Conservation (phyloP, 2,888 invertebrate species). For the Mylabris sibirica region DNA sequence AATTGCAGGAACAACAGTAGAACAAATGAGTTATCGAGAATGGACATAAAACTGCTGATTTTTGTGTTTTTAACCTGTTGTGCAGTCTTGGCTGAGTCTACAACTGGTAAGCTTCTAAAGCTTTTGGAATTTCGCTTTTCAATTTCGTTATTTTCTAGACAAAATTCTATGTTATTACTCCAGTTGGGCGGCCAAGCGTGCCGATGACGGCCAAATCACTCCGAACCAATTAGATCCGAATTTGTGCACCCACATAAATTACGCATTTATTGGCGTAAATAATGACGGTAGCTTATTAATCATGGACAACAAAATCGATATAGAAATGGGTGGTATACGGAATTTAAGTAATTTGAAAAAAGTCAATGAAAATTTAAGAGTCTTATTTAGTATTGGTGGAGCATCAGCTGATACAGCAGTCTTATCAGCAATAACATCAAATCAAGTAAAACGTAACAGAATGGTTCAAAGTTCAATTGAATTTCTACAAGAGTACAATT, state of each 20-base stretch:
- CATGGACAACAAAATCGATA: too few species aligned
- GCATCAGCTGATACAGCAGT: slow-evolving; percentile 20
- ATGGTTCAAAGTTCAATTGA: too few species aligned
- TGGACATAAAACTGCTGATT: background rate
- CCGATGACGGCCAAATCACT: slow-evolving; percentile 69
- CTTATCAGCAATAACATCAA: slow-evolving; percentile 55
- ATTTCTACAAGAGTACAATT: slow-evolving; percentile 61
- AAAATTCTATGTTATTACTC: slow-evolving; percentile 76
- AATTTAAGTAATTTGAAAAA: too few species aligned
- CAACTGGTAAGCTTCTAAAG: too few species aligned
- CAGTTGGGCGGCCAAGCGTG: slow-evolving; percentile 75
- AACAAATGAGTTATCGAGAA: background rate
- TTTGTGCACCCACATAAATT: slow-evolving; percentile 26
- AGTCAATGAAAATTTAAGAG: too few species aligned
- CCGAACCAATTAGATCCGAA: slow-evolving; percentile 65
- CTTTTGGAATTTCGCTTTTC: too few species aligned
- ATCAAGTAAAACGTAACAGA: too few species aligned
- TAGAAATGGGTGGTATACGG: too few species aligned
- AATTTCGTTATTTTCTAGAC: slow-evolving; percentile 58
- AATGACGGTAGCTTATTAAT: slow-evolving; percentile 12
- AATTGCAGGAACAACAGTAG: too few species aligned
- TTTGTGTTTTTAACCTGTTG: too few species aligned
- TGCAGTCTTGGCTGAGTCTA: too few species aligned
- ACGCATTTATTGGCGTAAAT: slow-evolving; percentile 24
- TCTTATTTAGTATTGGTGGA: slow-evolving; percentile 67